Base-by-base conservation (phyloP, 1,140 invertebrate species). In the Berghia stephanieae region DNA sequence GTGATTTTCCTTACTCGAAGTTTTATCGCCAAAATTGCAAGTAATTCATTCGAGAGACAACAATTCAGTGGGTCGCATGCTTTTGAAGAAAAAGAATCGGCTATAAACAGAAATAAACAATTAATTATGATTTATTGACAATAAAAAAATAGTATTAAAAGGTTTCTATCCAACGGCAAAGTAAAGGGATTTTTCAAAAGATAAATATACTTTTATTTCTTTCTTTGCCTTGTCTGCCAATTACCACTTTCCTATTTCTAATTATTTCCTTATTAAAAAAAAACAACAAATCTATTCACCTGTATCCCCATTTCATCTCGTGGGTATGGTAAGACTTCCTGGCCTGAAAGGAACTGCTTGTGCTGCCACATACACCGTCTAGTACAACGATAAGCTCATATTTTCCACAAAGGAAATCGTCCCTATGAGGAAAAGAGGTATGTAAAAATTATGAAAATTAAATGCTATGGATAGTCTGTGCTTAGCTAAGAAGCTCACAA, bases 311-410 rank as follows among this genome's bases (percentile, higher is more conserved):
- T 42, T 86, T 78, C 38, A 91, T 90, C 77, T 91, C 90, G 24
- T 85, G 84, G 0, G 90, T 86, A 8, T 91, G 82, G 79, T 90
- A 91, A 8, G 89, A 90, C n/a, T 88, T 90, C 46, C 90, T 78
- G 36, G 79, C 79, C 71, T 91, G 90, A 42, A 88, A 85, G 2
- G 86, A 84, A 46, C 78, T 83, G 36, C 88, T 85, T 10, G 86
- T 85, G 16, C 87, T 82, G 46, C 87, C 87, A 16, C 87, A 82
- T 13, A 87, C 83, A 3, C 97, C 97, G 87, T 99, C 97, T 13
- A 99, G 91, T 66, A 98, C 95, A 0, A 98, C 95, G 6, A 99
- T 94, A 44, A 99, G 94, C 89, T 99, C 98, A 86, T 98, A 99
- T 69, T 94, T 79, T 72, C 96, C 95, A 76, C 93, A 93, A 0